Evolutionary conservation across 2,888 invertebrate species (phyloP), one percentile per base, ranked within the genome.

Genomic region (Lasius platythorax): DNA sequence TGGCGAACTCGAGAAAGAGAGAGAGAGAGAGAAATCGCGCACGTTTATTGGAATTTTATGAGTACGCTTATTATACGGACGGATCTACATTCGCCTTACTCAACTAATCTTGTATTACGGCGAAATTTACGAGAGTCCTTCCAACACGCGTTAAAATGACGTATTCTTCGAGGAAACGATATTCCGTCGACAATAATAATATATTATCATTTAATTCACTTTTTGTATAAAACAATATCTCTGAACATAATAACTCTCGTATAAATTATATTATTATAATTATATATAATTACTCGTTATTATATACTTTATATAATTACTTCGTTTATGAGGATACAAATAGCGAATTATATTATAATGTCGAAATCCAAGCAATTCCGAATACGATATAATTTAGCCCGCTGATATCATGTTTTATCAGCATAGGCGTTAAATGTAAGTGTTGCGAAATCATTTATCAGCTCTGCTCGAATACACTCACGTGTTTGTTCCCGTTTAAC

Each of bases 41-140:
- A 53, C n/a, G 15, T 79, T 72, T 23, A n/a, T 40, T 79, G 72
- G 33, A 79, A 79, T 72, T 79, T 79, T 72, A 79, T 79, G 73
- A 61, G 58, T 79, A 43, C 58, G 15, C 23, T 23, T 79, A 67
- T 76, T 76, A 76, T 72, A 58, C 58, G 43, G 33, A 15, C 28
- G 53, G 28, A 72, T 30, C 78, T 72, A 58, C 72, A 70, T 70
- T 78, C 43, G 40, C n/a, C n/a, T 58, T 58, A 43, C 23, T 30
- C 11, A 15, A n/a, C 43, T 58, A 70, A 78, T 78, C 43, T 58
- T 58, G 30, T 56, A 18, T 56, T 6, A 28, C 15, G 43, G 43
- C 18, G 6, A 66, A 50, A 75, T 76, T 64, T 64, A 66, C 50
- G 40, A 68, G 30, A 58, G 23, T 43, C 1, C n/a, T 43, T 43